Evolutionary conservation across 2,888 invertebrate genomes (phyloP).

Genomic region (Melipona bicolor): DNA sequence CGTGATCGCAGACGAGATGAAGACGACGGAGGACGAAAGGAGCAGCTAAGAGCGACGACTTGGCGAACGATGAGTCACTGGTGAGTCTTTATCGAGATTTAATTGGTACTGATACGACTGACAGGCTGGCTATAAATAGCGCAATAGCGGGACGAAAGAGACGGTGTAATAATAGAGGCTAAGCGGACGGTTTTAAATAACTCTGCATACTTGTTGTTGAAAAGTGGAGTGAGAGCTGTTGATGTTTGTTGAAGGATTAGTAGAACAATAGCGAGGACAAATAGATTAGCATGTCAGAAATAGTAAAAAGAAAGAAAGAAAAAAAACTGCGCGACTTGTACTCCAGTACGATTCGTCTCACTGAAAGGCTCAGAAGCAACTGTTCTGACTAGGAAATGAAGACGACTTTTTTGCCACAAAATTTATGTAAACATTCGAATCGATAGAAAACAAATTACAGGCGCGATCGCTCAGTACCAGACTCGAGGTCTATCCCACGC

Average conservation of each 20-base stretch:
- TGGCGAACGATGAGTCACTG: constrained; percentile 6
- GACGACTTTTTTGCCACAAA: too few relatives aligned
- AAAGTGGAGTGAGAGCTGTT: not conserved
- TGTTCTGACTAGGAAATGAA: too few relatives aligned
- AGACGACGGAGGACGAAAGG: not conserved
- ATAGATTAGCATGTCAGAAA: too few relatives aligned
- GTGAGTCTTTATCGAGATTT: not conserved
- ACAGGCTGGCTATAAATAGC: constrained; percentile 21
- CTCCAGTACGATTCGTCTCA: too few relatives aligned
- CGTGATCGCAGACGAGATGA: too few relatives aligned
- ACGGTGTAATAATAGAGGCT: constrained; percentile 23
- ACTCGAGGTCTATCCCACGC: too few relatives aligned
- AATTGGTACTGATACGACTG: constrained; percentile 15
- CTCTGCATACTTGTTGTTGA: not conserved
- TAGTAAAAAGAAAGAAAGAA: too few relatives aligned
- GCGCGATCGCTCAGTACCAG: too few relatives aligned
- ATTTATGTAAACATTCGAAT: too few relatives aligned
- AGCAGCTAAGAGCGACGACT: not conserved
- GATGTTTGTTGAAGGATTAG: not conserved
- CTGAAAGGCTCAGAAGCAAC: too few relatives aligned
- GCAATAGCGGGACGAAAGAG: not conserved
- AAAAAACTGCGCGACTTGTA: too few relatives aligned
- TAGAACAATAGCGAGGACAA: not conserved
- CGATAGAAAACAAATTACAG: too few relatives aligned
- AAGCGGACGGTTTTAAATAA: constrained; percentile 12